Evolutionary conservation across 1,140 invertebrate species (phyloP).

Genomic region (Thalassaphorura encarpata): DNA sequence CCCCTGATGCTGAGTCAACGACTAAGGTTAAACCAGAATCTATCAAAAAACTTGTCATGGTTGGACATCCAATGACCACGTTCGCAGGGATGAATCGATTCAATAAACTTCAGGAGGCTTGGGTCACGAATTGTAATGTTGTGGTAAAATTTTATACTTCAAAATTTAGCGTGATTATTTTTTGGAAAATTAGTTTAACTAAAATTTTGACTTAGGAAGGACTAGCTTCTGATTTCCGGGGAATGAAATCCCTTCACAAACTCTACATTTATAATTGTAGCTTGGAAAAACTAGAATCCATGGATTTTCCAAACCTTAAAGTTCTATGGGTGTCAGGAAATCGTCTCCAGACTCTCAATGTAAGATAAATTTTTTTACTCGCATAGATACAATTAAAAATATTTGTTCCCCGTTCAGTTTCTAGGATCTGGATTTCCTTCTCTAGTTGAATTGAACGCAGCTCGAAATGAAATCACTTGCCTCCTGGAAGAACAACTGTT

Average conservation of each 20-base stretch:
- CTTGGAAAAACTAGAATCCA: conserved; percentile 15
- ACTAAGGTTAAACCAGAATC: conserved; percentile 11
- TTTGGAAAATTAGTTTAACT: too few relatives aligned
- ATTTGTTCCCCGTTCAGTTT: conserved; percentile 12
- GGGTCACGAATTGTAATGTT: conserved; percentile 22
- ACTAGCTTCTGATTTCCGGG: conserved; percentile 9
- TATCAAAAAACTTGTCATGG: conserved; percentile 19
- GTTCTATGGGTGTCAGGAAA: conserved; percentile 20
- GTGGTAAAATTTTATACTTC: too few relatives aligned
- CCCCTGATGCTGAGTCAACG: too few relatives aligned
- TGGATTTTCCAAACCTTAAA: conserved; percentile 16
- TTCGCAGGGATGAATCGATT: conserved; percentile 20
- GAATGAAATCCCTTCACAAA: conserved; percentile 13
- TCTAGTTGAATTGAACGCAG: conserved; percentile 18
- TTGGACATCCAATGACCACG: conserved; percentile 18
- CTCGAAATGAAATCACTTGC: conserved; percentile 17
- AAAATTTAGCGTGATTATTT: too few relatives aligned
- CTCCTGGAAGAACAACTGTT: conserved; percentile 8
- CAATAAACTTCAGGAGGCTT: conserved; percentile 15
- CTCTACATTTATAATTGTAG: conserved; percentile 19
- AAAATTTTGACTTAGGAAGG: too few relatives aligned
- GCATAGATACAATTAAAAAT: background rate
- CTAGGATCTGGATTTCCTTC: conserved; percentile 13
- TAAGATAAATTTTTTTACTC: background rate
- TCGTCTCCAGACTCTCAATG: conserved; percentile 15